Conservation (phyloP, 2,113 vertebrate genomes). For the Centropus unirufus region DNA sequence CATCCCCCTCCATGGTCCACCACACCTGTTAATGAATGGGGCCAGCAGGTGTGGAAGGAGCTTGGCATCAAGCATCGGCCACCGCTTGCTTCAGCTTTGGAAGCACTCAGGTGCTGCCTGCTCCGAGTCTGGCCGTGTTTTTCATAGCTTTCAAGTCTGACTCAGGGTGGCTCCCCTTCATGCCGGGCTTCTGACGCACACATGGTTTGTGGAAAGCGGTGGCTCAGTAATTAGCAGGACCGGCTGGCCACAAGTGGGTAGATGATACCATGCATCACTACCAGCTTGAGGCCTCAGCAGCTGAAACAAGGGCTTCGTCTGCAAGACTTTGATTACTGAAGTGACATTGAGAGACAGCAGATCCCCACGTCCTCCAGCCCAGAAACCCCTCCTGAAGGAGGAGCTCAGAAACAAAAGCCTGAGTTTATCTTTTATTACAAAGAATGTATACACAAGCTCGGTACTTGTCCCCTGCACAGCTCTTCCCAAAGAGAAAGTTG, state of each 20-base stretch:
- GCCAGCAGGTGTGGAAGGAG: not conserved
- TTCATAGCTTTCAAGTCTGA: not conserved
- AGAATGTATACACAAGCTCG: not conserved
- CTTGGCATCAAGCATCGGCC: accelerated
- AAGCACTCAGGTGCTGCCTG: not conserved
- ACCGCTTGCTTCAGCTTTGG: accelerated
- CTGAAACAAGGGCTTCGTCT: not conserved
- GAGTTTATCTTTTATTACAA: not conserved
- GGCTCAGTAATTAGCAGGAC: not conserved
- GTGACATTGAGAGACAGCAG: conserved; percentile 13
- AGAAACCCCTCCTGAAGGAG: not conserved
- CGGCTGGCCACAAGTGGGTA: not conserved
- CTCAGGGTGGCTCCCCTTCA: not conserved
- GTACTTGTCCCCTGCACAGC: not conserved
- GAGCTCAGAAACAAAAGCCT: not conserved
- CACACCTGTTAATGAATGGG: accelerated
- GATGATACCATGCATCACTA: accelerated
- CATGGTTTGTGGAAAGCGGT: not conserved
- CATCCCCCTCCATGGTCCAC: not conserved
- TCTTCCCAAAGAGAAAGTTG: not conserved
- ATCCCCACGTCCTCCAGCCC: not conserved
- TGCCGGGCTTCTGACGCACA: not conserved
- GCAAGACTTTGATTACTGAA: not conserved
- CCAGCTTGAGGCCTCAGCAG: not conserved
- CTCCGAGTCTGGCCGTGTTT: not conserved